A percentile compares a stretch with the other conserved stretches of the same genome.
Conservation (phyloP, 2,888 invertebrate genomes). For the Lacanobia wlatinum region DNA sequence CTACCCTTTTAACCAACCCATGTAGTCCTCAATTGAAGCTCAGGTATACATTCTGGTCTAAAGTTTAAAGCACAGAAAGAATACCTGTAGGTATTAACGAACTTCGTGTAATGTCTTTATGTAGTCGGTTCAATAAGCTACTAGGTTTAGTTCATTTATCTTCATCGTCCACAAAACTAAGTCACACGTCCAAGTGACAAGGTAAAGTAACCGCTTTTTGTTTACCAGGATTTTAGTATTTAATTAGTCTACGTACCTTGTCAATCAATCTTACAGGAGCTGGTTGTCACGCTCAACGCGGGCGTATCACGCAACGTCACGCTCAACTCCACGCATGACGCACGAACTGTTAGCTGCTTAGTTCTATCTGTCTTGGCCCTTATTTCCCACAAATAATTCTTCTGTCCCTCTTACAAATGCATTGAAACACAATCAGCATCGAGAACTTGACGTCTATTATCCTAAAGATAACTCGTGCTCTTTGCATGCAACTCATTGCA, state of each 20-base stretch:
- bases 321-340: slow-evolving; percentile 30
- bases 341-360: slow-evolving; percentile 7
- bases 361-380: not conserved
- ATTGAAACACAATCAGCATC: slow-evolving; percentile 43
- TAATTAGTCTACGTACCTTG: slow-evolving; percentile 34
- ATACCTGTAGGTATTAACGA: not conserved
- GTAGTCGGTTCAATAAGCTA: too few relatives aligned
- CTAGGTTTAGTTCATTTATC: not conserved
- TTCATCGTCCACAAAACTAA: not conserved
- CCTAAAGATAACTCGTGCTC: slow-evolving; percentile 49
- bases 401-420: slow-evolving; percentile 9
- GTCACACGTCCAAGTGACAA: not conserved
- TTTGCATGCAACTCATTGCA: slow-evolving; percentile 55
- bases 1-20: not conserved
- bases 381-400: slow-evolving; percentile 2
- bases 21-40: not conserved
- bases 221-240: slow-evolving; percentile 7
- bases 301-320: slow-evolving; percentile 26
- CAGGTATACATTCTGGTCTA: not conserved
- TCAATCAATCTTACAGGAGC: slow-evolving; percentile 49
- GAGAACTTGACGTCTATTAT: slow-evolving; percentile 46
- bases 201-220: not conserved
- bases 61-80: too few relatives aligned
- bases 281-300: slow-evolving; percentile 35
- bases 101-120: not conserved